A percentile compares a stretch with the other conserved stretches of the same genome.
Conservation (phyloP, 1,140 invertebrate genomes). For the Araneus ventricosus region DNA sequence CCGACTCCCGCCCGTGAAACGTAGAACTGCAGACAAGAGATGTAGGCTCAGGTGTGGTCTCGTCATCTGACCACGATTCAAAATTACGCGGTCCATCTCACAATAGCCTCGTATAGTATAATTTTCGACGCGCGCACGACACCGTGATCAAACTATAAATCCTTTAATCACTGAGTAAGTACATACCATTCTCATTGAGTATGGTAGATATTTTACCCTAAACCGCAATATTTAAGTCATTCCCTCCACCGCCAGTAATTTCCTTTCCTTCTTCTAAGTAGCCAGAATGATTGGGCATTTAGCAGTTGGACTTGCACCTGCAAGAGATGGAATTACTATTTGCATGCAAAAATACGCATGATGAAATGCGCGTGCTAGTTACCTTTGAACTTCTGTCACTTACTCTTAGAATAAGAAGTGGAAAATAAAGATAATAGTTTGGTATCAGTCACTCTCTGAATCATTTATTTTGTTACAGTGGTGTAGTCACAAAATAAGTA, state of each 20-base stretch:
- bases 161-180: constrained; percentile 56
- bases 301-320: background rate
- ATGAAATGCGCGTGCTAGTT: background rate
- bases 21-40: too few relatives aligned
- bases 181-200: background rate
- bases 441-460: too few relatives aligned
- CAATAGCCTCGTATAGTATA: too few relatives aligned
- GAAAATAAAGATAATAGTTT: background rate
- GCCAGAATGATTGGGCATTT: background rate
- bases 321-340: background rate
- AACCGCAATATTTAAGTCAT: constrained; percentile 5
- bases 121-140: too few relatives aligned
- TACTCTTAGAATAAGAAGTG: background rate
- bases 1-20: too few relatives aligned
- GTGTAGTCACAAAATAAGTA: too few relatives aligned
- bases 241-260: background rate
- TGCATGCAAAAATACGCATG: too few relatives aligned
- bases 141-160: too few relatives aligned
- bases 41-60: too few relatives aligned
- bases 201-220: constrained; percentile 3
- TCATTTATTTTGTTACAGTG: too few relatives aligned
- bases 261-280: background rate
- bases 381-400: background rate
- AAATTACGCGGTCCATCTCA: too few relatives aligned
- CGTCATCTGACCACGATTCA: too few relatives aligned